Evolutionary conservation across 1,140 invertebrate genomes (phyloP).

Genomic region (Plodia interpunctella): DNA sequence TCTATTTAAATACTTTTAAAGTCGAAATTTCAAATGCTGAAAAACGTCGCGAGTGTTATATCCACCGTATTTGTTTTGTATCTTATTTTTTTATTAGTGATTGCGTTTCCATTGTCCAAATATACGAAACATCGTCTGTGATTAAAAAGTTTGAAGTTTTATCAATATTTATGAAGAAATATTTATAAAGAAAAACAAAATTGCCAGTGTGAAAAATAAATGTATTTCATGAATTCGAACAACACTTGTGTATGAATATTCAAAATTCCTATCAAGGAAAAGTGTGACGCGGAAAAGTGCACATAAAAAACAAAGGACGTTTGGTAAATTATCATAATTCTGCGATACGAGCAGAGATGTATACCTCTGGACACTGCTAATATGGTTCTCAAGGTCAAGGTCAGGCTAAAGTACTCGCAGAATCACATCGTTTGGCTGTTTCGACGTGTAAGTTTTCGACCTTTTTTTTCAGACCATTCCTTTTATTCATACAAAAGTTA

Average conservation of each 20-base stretch:
- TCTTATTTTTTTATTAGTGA: slow-evolving; percentile 55
- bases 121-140: slow-evolving; percentile 25
- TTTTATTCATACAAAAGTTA: too few species aligned
- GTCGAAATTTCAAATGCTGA: slow-evolving; percentile 15
- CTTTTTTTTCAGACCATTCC: too few species aligned
- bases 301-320: slow-evolving; percentile 18
- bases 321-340: slow-evolving; percentile 23
- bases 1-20: not conserved
- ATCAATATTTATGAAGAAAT: too few species aligned
- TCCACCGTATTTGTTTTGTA: slow-evolving; percentile 64
- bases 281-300: not conserved
- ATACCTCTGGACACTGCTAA: slow-evolving; percentile 56
- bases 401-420: slow-evolving; percentile 68
- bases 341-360: slow-evolving; percentile 42
- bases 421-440: slow-evolving; percentile 72
- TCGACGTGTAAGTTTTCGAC: slow-evolving; percentile 67
- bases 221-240: too few species aligned
- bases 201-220: too few species aligned
- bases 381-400: slow-evolving; percentile 73
- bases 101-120: slow-evolving; percentile 68
- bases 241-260: too few species aligned
- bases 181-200: too few species aligned
- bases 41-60: slow-evolving; percentile 46
- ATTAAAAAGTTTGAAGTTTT: not conserved
- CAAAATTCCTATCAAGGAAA: not conserved